Conservation (phyloP, 2,113 vertebrate genomes). For the Atrichornis clamosus region DNA sequence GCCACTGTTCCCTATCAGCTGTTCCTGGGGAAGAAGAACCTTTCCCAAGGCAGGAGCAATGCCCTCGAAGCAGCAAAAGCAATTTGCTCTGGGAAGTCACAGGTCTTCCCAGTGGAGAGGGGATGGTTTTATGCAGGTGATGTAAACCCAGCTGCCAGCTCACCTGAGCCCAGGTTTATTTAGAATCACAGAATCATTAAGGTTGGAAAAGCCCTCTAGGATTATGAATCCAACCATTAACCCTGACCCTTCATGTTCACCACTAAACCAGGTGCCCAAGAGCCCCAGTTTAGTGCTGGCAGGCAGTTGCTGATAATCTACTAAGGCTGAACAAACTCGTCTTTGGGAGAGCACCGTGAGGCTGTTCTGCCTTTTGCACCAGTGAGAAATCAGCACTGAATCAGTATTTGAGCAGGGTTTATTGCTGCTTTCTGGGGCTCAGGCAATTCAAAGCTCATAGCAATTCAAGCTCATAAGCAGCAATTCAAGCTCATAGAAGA, state of each 20-base stretch:
- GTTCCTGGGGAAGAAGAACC: not conserved
- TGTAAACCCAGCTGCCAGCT: not conserved
- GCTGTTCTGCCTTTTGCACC: not conserved
- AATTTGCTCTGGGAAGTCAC: not conserved
- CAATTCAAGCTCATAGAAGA: not conserved
- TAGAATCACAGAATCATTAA: not conserved
- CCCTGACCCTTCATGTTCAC: not conserved
- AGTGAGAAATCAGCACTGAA: not conserved
- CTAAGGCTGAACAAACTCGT: not conserved
- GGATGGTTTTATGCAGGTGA: not conserved
- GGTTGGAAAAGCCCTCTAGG: not conserved
- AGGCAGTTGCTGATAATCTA: not conserved
- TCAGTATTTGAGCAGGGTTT: not conserved
- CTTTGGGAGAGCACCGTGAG: not conserved
- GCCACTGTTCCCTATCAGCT: not conserved
- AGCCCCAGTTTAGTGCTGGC: not conserved
- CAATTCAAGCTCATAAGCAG: not conserved
- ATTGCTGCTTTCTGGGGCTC: not conserved
- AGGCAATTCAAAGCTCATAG: no score
- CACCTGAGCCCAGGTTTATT: not conserved
- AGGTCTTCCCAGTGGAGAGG: not conserved
- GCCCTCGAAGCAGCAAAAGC: not conserved
- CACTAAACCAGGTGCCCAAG: not conserved
- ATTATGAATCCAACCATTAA: not conserved
- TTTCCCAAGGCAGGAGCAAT: not conserved